Percentiles rank a stretch among this genome's conserved stretches.
Conservation (phyloP, 2,888 invertebrate species). For the Teleiodes luculella region DNA sequence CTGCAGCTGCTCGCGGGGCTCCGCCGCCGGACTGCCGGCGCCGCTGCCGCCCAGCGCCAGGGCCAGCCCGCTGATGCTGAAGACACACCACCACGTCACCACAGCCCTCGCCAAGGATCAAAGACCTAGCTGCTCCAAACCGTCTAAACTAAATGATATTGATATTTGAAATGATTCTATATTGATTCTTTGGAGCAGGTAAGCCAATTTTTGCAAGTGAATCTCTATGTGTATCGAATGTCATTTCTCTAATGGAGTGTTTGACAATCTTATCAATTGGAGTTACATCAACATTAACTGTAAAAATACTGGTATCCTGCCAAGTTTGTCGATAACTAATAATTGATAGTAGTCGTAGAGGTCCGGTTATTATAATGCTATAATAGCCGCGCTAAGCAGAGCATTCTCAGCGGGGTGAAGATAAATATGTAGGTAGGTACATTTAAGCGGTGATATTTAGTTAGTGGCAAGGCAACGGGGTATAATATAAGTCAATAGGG, state of each 20-base stretch:
- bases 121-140: constrained; percentile 67
- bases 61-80: constrained; percentile 79
- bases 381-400: constrained; percentile 72
- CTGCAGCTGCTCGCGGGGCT: constrained; percentile 52
- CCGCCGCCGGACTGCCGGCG: constrained; percentile 59
- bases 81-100: constrained; percentile 77
- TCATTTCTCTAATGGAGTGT: constrained; percentile 12
- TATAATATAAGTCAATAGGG: constrained; percentile 64
- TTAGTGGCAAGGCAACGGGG: constrained; percentile 76
- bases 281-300: constrained; percentile 34
- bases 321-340: constrained; percentile 41
- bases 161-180: constrained; percentile 8
- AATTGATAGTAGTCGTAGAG: constrained; percentile 27
- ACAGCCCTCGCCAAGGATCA: constrained; percentile 61
- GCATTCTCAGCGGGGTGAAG: constrained; percentile 76
- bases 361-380: constrained; percentile 35
- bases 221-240: constrained; percentile 2
- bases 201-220: constrained; percentile 46
- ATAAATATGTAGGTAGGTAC: too few species aligned
- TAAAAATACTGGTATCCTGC: constrained; percentile 51
- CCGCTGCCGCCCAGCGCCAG: constrained; percentile 75
- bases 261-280: constrained; percentile 34
- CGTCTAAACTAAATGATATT: background rate
- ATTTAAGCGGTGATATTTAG: constrained; percentile 70
- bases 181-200: constrained; percentile 61